phyloP scores from a whole-genome alignment of 2,113 vertebrate genomes.

The Rhagologus leucostigma region DNA sequence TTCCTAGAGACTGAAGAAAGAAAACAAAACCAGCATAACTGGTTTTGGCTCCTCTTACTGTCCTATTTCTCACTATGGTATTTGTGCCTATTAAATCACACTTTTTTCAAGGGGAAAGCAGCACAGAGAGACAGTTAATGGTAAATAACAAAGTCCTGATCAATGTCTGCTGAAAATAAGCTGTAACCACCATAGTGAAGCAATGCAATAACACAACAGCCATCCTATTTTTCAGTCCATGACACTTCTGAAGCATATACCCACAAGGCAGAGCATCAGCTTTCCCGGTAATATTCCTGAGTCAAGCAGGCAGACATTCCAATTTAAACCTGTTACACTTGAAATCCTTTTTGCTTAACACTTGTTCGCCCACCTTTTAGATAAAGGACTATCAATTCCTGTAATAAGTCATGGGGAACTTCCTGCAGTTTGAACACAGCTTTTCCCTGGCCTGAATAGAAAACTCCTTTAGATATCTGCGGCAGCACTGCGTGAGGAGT shows the following conservation, averaged over 20 bases:
- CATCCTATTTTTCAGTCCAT: constrained; percentile 1
- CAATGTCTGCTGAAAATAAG: constrained; percentile 7
- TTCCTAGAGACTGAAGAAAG: background rate
- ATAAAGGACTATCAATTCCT: background rate
- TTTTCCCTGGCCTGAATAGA: background rate
- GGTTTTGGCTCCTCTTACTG: background rate
- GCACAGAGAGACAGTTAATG: background rate
- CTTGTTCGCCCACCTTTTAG: background rate
- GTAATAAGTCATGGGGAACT: background rate
- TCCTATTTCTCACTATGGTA: background rate
- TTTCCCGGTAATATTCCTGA: background rate
- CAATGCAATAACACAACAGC: background rate
- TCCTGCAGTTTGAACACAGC: background rate
- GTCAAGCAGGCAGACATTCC: constrained; percentile 23
- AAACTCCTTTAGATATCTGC: background rate
- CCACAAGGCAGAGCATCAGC: background rate
- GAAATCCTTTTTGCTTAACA: constrained; percentile 10
- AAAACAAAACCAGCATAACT: background rate
- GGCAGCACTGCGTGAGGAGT: background rate
- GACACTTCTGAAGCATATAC: background rate
- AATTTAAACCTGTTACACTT: constrained; percentile 27
- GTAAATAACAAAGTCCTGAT: background rate
- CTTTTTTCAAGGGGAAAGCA: background rate
- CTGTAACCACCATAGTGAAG: background rate
- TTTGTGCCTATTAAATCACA: background rate